phyloP scores from a whole-genome alignment of 2,888 invertebrate species.

The Sphaerophoria rueppellii region DNA sequence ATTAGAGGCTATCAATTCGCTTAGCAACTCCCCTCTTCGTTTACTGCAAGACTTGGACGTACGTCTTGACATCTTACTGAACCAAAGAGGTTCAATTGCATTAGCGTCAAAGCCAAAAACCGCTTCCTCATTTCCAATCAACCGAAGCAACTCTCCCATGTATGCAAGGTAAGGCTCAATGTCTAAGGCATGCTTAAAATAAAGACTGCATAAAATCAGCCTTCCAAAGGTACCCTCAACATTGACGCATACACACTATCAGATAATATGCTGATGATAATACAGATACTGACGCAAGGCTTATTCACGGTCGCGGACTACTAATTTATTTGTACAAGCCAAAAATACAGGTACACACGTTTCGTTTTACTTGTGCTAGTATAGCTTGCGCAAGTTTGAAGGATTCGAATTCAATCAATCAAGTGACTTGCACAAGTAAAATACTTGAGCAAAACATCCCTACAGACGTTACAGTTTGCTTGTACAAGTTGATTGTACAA shows the following conservation, averaged over 20 bases:
- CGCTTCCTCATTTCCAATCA: neutral
- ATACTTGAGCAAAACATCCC: too few species aligned
- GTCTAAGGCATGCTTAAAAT: neutral
- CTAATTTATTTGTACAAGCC: too few species aligned
- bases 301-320: too few species aligned
- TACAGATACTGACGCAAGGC: too few species aligned
- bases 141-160: neutral
- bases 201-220: neutral
- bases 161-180: neutral
- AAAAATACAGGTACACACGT: too few species aligned
- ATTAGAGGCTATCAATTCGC: conserved; percentile 27
- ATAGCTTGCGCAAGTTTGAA: too few species aligned
- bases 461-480: too few species aligned
- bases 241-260: conserved; percentile 65
- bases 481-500: too few species aligned
- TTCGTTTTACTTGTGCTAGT: too few species aligned
- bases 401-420: too few species aligned
- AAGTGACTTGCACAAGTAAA: too few species aligned
- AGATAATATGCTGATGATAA: too few species aligned
- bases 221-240: conserved; percentile 53
- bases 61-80: conserved; percentile 29
- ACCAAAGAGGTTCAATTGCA: conserved; percentile 51
- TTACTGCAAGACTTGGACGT: neutral
- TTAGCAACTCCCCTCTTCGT: conserved; percentile 10
- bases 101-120: neutral